Base-by-base conservation (phyloP, 2,888 invertebrate species). In the Gonocerus acuteangulatus region DNA sequence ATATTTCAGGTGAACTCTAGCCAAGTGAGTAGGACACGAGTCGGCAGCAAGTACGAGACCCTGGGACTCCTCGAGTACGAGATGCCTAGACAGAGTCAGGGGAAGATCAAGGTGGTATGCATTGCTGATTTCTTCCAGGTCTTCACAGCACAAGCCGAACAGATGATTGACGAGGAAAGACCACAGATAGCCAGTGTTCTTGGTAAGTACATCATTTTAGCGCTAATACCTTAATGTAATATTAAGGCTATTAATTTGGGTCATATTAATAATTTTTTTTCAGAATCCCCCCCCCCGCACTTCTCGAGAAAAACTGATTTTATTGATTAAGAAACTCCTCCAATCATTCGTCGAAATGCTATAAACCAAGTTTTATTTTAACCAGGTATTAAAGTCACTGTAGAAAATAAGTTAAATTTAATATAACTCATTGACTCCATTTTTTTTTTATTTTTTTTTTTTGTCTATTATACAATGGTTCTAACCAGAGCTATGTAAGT, bases 1-100 rank as follows among this genome's bases (percentile, higher is more conserved):
- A n/a, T 39, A 32, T 67, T 68, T 1, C 70, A 76, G 76, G 71
- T 75, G 34, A 76, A 76, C 60, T 68, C 75, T 52, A 75, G 72
- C 62, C 72, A 66, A 62, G 62, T 65, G 32, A 65, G 66, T 21
- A 54, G 57, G 51, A 65, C 56, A 45, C 66, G 62, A 3, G 67
- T 67, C 27, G 63, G 61, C 9, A 60, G 58, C 32, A 64, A 65
- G 56, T 63, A 60, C 52, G 61, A 69, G 36, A 67, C 67, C 1
- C 42, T 39, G 18, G 65, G 66, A 1, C 62, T 62, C 18, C 52
- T 68, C 6, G 64, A 66, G 44, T 57, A 57, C 21, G 65, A 66
- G 42, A 64, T 68, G 19, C 63, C 59, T 56, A 62, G 63, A 15
- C 67, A 67, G 59, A 60, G 58, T 4, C 68, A 60, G 6, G 71